Percentiles rank a stretch among this genome's conserved stretches.
phyloP scores from a whole-genome alignment of 2,113 vertebrate genomes.

The Ivindomyrus marchei region DNA sequence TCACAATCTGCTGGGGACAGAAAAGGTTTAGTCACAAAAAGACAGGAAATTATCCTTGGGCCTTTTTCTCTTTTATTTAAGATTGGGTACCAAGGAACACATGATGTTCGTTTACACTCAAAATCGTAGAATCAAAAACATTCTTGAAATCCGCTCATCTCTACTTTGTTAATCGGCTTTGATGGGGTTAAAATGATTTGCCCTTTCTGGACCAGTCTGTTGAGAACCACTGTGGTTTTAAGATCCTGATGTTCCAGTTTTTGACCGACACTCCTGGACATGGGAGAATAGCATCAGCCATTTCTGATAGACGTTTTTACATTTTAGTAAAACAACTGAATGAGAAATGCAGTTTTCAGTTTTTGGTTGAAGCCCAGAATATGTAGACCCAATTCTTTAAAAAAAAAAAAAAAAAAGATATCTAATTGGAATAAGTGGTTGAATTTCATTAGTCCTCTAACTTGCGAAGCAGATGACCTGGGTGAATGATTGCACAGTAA shows the following conservation, averaged over 20 bases:
- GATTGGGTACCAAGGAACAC: too few relatives aligned
- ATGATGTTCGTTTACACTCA: not conserved
- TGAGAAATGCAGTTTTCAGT: not conserved
- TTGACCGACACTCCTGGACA: not conserved
- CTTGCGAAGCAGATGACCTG: not conserved
- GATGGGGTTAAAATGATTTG: not conserved
- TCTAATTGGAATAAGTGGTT: not conserved
- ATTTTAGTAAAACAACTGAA: not conserved
- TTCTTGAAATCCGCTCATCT: not conserved
- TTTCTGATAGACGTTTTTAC: not conserved
- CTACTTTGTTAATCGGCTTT: not conserved
- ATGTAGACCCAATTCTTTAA: not conserved
- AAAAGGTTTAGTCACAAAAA: not conserved
- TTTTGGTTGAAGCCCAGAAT: not conserved
- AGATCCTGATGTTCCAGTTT: not conserved
- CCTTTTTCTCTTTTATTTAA: not conserved
- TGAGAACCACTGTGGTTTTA: not conserved
- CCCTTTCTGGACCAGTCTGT: not conserved
- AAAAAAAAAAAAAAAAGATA: not conserved
- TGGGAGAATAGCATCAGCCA: not conserved
- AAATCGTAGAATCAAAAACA: not conserved
- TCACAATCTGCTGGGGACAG: not conserved
- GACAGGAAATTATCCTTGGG: not conserved
- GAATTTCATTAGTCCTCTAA: not conserved
- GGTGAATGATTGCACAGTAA: not conserved